Evolutionary conservation across 2,888 invertebrate genomes (phyloP).

Genomic region (Notodonta dromedarius): DNA sequence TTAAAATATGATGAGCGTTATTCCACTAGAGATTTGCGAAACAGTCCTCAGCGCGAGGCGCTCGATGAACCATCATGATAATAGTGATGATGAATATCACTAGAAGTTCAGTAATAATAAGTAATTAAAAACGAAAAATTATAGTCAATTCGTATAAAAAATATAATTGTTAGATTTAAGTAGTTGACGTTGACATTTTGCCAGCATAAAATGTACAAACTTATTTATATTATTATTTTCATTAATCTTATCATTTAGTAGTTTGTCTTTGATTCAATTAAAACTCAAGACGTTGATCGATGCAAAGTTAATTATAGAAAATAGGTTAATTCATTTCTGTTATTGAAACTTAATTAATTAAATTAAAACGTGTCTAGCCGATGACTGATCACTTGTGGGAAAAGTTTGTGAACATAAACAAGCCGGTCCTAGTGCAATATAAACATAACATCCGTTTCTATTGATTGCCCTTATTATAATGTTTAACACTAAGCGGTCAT

Average conservation of each 20-base stretch:
- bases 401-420: background rate
- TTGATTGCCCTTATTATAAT: background rate
- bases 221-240: too few species aligned
- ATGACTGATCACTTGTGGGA: background rate
- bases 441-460: background rate
- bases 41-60: too few species aligned
- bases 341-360: conserved; percentile 5
- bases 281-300: background rate
- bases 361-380: background rate
- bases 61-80: too few species aligned
- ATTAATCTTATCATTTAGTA: background rate
- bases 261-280: background rate
- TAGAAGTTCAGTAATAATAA: too few species aligned
- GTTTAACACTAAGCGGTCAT: background rate
- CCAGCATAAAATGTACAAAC: too few species aligned
- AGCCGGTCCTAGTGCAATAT: background rate
- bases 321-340: conserved; percentile 3
- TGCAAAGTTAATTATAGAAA: background rate
- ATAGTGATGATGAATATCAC: too few species aligned
- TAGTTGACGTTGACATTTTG: background rate
- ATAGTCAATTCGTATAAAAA: too few species aligned
- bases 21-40: too few species aligned
- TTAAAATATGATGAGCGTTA: too few species aligned
- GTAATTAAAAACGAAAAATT: too few species aligned
- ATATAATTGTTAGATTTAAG: background rate